Percentiles rank a stretch among this genome's conserved stretches.
These are phyloP conservation scores for Drosophila formosana DNA, from an alignment of 2,888 invertebrate genomes.

Conservation along the genomic window DNA sequence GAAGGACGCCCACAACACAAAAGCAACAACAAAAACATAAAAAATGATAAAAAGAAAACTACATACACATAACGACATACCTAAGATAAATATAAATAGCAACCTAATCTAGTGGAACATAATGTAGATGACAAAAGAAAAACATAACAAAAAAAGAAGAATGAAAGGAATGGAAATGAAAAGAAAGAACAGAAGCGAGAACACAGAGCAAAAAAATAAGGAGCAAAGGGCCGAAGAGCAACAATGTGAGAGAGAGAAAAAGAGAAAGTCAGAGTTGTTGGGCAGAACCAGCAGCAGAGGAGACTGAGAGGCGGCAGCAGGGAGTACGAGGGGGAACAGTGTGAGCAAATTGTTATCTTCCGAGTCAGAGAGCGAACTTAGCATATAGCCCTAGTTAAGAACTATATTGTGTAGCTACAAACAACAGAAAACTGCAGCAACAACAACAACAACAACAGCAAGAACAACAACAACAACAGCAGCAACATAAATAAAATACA, in stretches of 20 bases:
- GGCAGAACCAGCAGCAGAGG: conserved; percentile 43
- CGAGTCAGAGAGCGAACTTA: conserved; percentile 14
- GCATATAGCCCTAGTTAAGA: conserved; percentile 45
- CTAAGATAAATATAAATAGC: conserved; percentile 81
- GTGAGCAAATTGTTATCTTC: conserved; percentile 51
- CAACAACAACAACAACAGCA: conserved; percentile 27
- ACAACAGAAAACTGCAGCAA: conserved; percentile 24
- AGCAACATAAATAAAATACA: conserved; percentile 18
- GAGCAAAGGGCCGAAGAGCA: conserved; percentile 53
- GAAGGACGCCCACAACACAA: conserved; percentile 27
- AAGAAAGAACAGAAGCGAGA: conserved; percentile 42
- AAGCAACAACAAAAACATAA: conserved; percentile 10
- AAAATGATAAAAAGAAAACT: conserved; percentile 60
- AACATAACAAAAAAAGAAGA: conserved; percentile 9
- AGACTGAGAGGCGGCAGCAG: conserved; percentile 16
- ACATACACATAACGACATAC: conserved; percentile 76
- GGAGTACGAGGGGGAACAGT: conserved; percentile 27
- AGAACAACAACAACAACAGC: conserved; percentile 24
- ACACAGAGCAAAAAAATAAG: conserved; percentile 46
- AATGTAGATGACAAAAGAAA: conserved; percentile 73
- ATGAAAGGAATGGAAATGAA: conserved; percentile 15
- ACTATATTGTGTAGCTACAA: conserved; percentile 33
- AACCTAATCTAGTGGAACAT: conserved; percentile 79
- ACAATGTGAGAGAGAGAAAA: not conserved
- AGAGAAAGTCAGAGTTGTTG: conserved; percentile 32